Conservation (phyloP, 2,797 vertebrate species). For the Falco peregrinus region DNA sequence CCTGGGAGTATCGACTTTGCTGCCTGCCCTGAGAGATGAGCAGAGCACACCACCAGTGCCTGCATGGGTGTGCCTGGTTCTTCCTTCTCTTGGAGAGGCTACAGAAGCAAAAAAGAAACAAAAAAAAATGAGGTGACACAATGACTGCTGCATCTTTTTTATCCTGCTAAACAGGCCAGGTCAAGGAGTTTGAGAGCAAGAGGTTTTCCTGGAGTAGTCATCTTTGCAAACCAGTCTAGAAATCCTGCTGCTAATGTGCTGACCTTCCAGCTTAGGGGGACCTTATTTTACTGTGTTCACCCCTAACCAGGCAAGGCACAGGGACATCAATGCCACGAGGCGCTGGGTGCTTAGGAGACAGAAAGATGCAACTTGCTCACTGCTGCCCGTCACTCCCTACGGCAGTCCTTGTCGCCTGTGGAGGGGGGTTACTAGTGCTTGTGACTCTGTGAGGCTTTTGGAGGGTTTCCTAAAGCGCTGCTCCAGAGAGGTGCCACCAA, state of each 20-base stretch:
- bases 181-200: not conserved
- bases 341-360: not conserved
- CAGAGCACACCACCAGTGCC: not conserved
- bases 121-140: not conserved
- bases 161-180: not conserved
- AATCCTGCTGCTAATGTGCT: not conserved
- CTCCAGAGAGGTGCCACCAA: not conserved
- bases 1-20: not conserved
- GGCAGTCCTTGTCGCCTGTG: not conserved
- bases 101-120: not conserved
- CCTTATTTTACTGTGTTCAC: not conserved
- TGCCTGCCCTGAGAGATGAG: not conserved
- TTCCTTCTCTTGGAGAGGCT: not conserved
- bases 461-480: not conserved
- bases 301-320: not conserved
- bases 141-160: not conserved
- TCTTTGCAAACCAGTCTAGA: not conserved
- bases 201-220: not conserved
- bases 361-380: not conserved
- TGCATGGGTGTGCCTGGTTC: not conserved
- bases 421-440: not conserved
- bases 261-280: not conserved
- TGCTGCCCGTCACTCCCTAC: rapidly evolving
- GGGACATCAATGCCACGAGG: not conserved
- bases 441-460: rapidly evolving